Base-by-base conservation (phyloP, 2,888 invertebrate species). In the Helicoverpa assulta region DNA sequence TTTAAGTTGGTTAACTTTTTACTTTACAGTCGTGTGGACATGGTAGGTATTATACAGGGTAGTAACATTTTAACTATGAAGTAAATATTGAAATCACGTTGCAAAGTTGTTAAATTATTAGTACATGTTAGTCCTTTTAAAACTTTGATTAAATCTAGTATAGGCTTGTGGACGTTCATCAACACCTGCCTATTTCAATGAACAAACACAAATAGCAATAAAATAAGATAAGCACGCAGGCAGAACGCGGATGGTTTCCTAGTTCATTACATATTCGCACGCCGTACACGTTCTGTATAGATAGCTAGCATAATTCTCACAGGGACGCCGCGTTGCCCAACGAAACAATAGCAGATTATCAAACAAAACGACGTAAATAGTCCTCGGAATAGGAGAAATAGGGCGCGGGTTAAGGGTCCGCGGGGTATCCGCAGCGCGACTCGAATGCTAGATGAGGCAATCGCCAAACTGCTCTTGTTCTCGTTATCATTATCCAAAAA, bases 271-370 rank as follows among this genome's bases (percentile, higher is more conserved):
- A 91, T 91, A 93, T 94, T 92, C 88, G 90, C 89, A 94, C 85
- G 89, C 93, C 76, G 89, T 90, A 89, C 95, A 95, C 95, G 95
- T 94, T 88, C 89, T 85, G 89, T 89, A 93, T 92, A 93, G 93
- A 95, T 93, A 94, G 92, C 93, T 92, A 90, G 91, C 92, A 94
- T 94, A 95, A 94, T 93, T 95, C 94, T 93, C 92, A 89, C 88
- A 92, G 92, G 93, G 92, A 91, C 88, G 91, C 90, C 86, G 87
- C 90, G 90, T 88, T 89, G 89, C 89, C 91, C 91, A 85, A 89
- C 92, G 90, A 94, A 94, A 94, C 95, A 94, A 95, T 94, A 92
- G 93, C 92, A 93, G 93, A 95, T 95, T 95, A 95, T 95, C 94
- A 94, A 94, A 93, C 92, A 91, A 93, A 95, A 95, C 93, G 93